Percentiles rank a stretch among this genome's conserved stretches.
These are phyloP conservation scores for Busseola fusca DNA, from an alignment of 2,888 invertebrate genomes.

Conservation along the genomic window DNA sequence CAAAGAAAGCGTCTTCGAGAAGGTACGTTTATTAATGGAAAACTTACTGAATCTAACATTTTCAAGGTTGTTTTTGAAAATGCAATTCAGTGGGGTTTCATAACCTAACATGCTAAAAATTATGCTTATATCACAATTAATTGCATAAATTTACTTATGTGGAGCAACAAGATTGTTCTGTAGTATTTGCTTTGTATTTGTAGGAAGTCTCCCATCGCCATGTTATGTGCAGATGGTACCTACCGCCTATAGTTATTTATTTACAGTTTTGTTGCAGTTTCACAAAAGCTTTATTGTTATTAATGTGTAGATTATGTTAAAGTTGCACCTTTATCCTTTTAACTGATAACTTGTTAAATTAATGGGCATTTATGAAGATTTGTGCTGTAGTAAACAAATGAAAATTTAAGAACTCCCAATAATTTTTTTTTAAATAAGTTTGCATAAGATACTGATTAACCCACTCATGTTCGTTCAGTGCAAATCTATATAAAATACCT, in stretches of 20 bases:
- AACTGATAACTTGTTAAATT: slow-evolving; percentile 10
- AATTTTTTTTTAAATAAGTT: no score
- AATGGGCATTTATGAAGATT: slow-evolving; percentile 6
- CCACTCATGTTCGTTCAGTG: neutral
- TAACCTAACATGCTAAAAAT: slow-evolving; percentile 50
- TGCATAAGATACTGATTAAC: neutral
- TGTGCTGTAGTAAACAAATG: neutral
- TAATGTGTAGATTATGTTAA: slow-evolving; percentile 20
- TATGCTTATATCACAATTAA: slow-evolving; percentile 38
- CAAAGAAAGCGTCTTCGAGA: slow-evolving; percentile 82
- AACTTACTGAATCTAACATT: slow-evolving; percentile 71
- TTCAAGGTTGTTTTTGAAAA: slow-evolving; percentile 22
- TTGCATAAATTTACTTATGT: slow-evolving; percentile 29
- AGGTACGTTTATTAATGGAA: slow-evolving; percentile 78
- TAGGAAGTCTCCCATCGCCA: slow-evolving; percentile 72
- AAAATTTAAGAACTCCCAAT: neutral
- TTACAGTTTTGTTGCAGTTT: slow-evolving; percentile 83
- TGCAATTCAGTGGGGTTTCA: slow-evolving; percentile 72
- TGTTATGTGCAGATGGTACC: slow-evolving; percentile 53
- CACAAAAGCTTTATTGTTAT: slow-evolving; percentile 60
- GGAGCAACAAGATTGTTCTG: slow-evolving; percentile 62
- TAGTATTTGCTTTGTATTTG: slow-evolving; percentile 52
- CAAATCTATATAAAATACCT: slow-evolving; percentile 18
- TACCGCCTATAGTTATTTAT: slow-evolving; percentile 32
- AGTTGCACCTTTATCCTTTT: slow-evolving; percentile 21